Evolutionary conservation across 1,140 invertebrate genomes (phyloP).

Genomic region (Kradibia gibbosae): DNA sequence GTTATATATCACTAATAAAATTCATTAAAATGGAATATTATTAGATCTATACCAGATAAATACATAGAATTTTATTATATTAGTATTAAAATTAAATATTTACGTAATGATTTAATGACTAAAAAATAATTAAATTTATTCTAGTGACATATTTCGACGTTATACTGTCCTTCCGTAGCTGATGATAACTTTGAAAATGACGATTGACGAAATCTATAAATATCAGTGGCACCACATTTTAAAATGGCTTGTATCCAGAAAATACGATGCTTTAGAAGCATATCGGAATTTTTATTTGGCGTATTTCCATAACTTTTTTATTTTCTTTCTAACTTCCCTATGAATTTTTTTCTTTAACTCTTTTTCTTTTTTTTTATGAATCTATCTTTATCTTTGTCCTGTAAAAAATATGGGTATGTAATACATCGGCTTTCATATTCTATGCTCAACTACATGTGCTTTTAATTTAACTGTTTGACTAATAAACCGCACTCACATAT

Average conservation of each 20-base stretch:
- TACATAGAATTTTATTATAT: too few species aligned
- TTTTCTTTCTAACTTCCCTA: constrained; percentile 37
- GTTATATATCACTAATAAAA: too few species aligned
- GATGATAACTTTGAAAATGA: constrained; percentile 61
- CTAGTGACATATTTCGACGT: constrained; percentile 9
- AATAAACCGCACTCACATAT: constrained; percentile 7
- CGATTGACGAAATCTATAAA: constrained; percentile 68
- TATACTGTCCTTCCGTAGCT: constrained; percentile 18
- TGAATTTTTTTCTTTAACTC: not conserved
- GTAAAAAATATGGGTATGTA: constrained; percentile 47
- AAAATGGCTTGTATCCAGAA: constrained; percentile 69
- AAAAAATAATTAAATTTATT: too few species aligned
- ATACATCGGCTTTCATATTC: constrained; percentile 63
- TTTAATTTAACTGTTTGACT: not conserved
- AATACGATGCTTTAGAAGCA: constrained; percentile 58
- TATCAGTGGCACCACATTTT: constrained; percentile 66
- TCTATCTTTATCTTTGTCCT: not conserved
- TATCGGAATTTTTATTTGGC: constrained; percentile 65
- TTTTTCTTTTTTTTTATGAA: not conserved
- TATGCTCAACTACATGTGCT: not conserved
- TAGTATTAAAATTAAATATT: too few species aligned
- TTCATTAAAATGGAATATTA: too few species aligned
- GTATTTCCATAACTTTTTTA: constrained; percentile 55
- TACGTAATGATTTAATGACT: too few species aligned
- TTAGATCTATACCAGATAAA: too few species aligned